A percentile compares a stretch with the other conserved stretches of the same genome.
phyloP scores from a whole-genome alignment of 1,140 invertebrate genomes.

The Drosophila mauritiana region DNA sequence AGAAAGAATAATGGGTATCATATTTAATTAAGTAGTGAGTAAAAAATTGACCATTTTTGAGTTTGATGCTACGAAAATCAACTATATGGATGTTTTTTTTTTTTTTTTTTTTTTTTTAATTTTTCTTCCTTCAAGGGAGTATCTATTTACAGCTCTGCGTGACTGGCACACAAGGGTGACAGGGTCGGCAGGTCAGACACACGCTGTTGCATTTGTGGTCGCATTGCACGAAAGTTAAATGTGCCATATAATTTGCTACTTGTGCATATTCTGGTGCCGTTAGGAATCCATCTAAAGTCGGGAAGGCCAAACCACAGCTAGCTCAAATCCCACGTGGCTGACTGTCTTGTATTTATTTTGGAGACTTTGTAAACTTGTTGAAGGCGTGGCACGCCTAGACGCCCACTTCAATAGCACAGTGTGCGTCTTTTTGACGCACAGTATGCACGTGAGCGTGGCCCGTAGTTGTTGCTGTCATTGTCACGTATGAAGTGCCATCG shows the following conservation, averaged over 20 bases:
- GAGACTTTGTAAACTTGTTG: constrained; percentile 67
- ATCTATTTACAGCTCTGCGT: constrained; percentile 6
- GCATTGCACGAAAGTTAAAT: constrained; percentile 43
- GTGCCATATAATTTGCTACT: constrained; percentile 46
- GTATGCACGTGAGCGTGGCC: constrained; percentile 20
- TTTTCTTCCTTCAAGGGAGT: not conserved
- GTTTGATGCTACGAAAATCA: too few relatives aligned
- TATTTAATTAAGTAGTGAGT: too few relatives aligned
- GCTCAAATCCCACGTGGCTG: constrained; percentile 66
- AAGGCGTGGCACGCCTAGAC: constrained; percentile 5
- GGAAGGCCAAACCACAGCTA: constrained; percentile 8
- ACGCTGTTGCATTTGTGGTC: constrained; percentile 4
- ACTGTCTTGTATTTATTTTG: constrained; percentile 64
- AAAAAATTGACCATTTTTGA: too few relatives aligned
- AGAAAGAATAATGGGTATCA: not conserved
- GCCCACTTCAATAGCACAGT: constrained; percentile 6
- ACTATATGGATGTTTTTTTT: too few relatives aligned
- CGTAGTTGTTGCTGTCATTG: constrained; percentile 55
- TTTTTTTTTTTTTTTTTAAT: too few relatives aligned
- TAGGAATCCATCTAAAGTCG: constrained; percentile 9
- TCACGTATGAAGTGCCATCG: constrained; percentile 80
- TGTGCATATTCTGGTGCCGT: constrained; percentile 60
- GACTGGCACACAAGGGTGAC: constrained; percentile 9
- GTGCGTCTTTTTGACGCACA: constrained; percentile 41
- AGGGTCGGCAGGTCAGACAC: not conserved